Evolutionary conservation across 2,888 invertebrate genomes (phyloP), one percentile per base, ranked within the genome.

Genomic region (Apamea sordens): DNA sequence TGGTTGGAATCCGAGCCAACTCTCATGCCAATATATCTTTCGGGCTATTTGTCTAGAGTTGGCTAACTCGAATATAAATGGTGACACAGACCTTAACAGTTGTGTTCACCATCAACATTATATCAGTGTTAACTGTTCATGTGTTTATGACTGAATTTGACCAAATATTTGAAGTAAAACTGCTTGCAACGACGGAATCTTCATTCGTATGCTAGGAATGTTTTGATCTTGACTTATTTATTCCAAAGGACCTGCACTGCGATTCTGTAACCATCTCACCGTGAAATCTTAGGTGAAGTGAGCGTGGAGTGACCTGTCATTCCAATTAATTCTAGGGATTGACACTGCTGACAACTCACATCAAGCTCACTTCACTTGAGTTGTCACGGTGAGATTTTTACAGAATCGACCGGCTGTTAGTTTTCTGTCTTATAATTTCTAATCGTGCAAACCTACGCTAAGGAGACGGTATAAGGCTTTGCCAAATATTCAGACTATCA

Each of bases 1-100:
- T 83, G 82, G 50, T 79, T 77, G 70, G 73, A 76, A 76, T 47
- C 65, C 24, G 70, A 63, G 87, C 87, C 77, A 88, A 87, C 28
- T 77, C 72, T 53, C 32, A 64, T 73, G 72, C 73, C 82, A 73
- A 82, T 80, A 80, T 79, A 77, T 86, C 28, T 78, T 59, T 61
- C 41, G 13, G 59, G 47, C 61, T 71, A 77, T 76, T 77, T 80
- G 68, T 73, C 73, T 77, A 18, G 28, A 61, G 63, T 71, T 74
- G 69, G 41, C 36, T 36, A 67, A 72, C 71, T 56, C 56, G n/a
- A 68, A 79, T 73, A 74, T 50, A 67, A 69, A 86, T 76, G 68
- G 28, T 50, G 84, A 59, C 72, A 70, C 59, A 75, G 75, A 75
- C 21, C 53, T 50, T 28, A 71, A 50, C 41, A 67, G 67, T 74